Percentiles rank a stretch among this genome's conserved stretches.
These are phyloP conservation scores for Propithecus deckenii DNA, from an alignment of 2,797 vertebrate species.

Conservation along the genomic window DNA sequence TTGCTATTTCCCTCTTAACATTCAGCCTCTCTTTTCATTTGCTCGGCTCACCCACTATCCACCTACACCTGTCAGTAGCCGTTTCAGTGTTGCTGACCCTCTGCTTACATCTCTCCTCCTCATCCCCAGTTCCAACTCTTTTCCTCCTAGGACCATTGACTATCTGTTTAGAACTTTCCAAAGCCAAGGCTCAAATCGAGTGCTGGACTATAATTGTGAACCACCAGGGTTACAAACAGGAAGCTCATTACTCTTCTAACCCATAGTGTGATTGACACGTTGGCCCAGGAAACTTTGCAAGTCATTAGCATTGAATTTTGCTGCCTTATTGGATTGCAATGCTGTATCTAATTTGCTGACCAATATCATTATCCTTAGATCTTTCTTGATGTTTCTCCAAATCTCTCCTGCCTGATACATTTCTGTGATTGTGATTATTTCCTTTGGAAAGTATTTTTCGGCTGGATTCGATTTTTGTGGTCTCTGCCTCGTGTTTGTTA, in stretches of 20 bases:
- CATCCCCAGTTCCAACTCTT: background rate
- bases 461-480: slow-evolving; percentile 46
- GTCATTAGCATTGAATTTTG: background rate
- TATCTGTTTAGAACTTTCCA: background rate
- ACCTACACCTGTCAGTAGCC: background rate
- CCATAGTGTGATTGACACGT: background rate
- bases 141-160: background rate
- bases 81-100: no score
- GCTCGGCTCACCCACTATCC: background rate
- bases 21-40: background rate
- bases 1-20: background rate
- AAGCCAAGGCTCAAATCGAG: background rate
- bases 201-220: background rate
- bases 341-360: slow-evolving; percentile 64
- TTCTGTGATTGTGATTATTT: slow-evolving; percentile 58
- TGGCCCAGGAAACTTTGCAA: background rate
- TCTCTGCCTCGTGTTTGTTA: slow-evolving; percentile 27
- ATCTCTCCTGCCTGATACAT: slow-evolving; percentile 47
- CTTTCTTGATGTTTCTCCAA: slow-evolving; percentile 75
- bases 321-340: slow-evolving; percentile 4
- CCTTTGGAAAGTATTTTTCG: slow-evolving; percentile 53
- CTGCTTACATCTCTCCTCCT: background rate
- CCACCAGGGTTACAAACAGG: background rate
- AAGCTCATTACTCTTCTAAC: background rate
- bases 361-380: slow-evolving; percentile 52